Base-by-base conservation (phyloP, 30 jellyfish, hydroid and myxozoan genomes). In the Clytia hemisphaerica region DNA sequence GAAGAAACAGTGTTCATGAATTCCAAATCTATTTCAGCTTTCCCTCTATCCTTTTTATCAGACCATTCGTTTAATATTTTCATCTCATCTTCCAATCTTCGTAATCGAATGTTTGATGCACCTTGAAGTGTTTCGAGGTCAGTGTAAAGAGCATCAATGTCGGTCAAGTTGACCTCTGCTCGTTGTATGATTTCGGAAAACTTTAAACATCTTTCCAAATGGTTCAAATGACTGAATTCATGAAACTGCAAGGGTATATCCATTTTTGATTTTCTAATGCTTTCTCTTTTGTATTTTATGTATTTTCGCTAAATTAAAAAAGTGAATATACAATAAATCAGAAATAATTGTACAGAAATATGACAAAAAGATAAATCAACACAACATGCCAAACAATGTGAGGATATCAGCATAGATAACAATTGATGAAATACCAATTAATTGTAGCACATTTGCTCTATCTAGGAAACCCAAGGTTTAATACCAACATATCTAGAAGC, bases 221-320 rank as follows among this genome's bases (percentile, higher is more conserved):
- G 97, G 60, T 88, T 91, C 35, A 88, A 66, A 68, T 80, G 97
- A 21, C 69, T 55, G 44, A 88, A 88, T 34, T 88, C 97, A 29
- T 88, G 89, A 45, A 88, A 80, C 59, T 88, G 97, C 14, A 88
- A 84, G 7, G 97, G 97, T 27, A 88, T 46, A 31, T 88, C 97
- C 81, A 69, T 69, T 10, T 62, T 4, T 37, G 65, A 12, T 42
- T 42, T 12, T 21, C 19, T 12, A 42, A 42, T n/a, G n/a, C n/a
- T n/a, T n/a, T n/a, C n/a, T n/a, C n/a, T n/a, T n/a, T n/a, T n/a
- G n/a, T n/a, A n/a, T n/a, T n/a, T n/a, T n/a, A n/a, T n/a, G n/a
- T n/a, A n/a, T n/a, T n/a, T n/a, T n/a, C n/a, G n/a, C n/a, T n/a
- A n/a, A n/a, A n/a, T n/a, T n/a, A n/a, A n/a, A n/a, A n/a, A n/a